These are phyloP conservation scores for Cliona cf. orientalis DNA, from an alignment of 37 sponge, comb jelly and placozoan genomes.

Conservation along the genomic window DNA sequence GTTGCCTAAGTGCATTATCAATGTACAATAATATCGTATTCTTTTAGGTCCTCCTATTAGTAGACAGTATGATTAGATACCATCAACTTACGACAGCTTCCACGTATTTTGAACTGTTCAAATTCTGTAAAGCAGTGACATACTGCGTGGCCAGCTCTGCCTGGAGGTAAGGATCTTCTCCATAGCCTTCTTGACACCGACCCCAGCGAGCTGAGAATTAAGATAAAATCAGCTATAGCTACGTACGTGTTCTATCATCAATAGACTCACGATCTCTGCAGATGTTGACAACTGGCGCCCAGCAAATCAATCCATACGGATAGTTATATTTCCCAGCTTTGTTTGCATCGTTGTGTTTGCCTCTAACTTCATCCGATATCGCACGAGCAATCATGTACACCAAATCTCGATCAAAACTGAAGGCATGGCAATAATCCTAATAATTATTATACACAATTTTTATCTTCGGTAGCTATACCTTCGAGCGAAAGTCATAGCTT, in stretches of 20 bases:
- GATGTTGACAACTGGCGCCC: constrained; percentile 63
- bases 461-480: neutral
- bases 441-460: neutral
- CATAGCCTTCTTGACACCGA: constrained; percentile 53
- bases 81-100: constrained; percentile 18
- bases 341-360: constrained; percentile 18
- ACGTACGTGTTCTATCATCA: neutral
- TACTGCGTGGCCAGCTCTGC: constrained; percentile 23
- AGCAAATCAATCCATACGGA: constrained; percentile 30
- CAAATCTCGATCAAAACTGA: constrained; percentile 27
- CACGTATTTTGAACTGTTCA: neutral
- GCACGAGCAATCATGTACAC: constrained; percentile 6
- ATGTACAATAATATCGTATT: neutral
- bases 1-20: constrained; percentile 27
- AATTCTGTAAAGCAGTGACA: constrained; percentile 33
- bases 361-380: constrained; percentile 33
- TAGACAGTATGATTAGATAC: neutral
- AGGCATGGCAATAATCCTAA: neutral
- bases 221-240: neutral
- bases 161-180: constrained; percentile 48
- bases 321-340: constrained; percentile 5
- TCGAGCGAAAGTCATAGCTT: constrained; percentile 9
- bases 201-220: constrained; percentile 34
- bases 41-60: neutral
- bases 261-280: constrained; percentile 49